A percentile compares a stretch with the other conserved stretches of the same genome.
phyloP scores from a whole-genome alignment of 2,797 vertebrate genomes.

The Sus cebifrons region DNA sequence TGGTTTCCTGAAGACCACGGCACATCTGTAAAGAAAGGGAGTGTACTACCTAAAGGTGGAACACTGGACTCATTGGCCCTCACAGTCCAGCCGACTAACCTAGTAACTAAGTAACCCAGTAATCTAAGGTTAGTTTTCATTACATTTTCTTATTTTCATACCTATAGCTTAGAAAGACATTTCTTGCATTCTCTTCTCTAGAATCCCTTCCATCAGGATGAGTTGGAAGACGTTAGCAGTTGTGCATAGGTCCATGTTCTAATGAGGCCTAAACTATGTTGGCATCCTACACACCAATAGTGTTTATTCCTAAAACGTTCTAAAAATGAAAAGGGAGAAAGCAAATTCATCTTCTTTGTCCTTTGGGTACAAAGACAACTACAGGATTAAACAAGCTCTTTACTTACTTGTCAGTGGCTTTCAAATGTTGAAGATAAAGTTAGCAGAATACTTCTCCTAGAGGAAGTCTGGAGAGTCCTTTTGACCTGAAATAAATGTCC shows the following conservation, averaged over 20 bases:
- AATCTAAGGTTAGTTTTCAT: conserved; percentile 57
- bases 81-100: neutral
- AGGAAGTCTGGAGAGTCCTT: conserved; percentile 28
- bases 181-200: neutral
- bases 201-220: neutral
- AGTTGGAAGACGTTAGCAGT: neutral
- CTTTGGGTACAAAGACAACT: neutral
- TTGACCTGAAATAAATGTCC: conserved; percentile 65
- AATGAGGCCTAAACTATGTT: conserved; percentile 36
- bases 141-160: conserved; percentile 44
- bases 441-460: neutral
- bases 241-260: neutral
- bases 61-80: neutral
- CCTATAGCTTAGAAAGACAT: neutral
- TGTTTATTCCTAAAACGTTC: conserved; percentile 55
- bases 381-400: conserved; percentile 46
- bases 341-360: conserved; percentile 20
- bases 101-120: neutral
- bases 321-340: neutral
- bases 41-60: neutral
- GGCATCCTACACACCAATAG: conserved; percentile 3
- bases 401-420: conserved; percentile 40
- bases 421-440: conserved; percentile 57
- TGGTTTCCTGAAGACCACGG: conserved; percentile 1
- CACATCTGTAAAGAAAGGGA: neutral